Percentiles rank a stretch among this genome's conserved stretches.
Conservation (phyloP, 1,140 invertebrate species). For the Limonius californicus region DNA sequence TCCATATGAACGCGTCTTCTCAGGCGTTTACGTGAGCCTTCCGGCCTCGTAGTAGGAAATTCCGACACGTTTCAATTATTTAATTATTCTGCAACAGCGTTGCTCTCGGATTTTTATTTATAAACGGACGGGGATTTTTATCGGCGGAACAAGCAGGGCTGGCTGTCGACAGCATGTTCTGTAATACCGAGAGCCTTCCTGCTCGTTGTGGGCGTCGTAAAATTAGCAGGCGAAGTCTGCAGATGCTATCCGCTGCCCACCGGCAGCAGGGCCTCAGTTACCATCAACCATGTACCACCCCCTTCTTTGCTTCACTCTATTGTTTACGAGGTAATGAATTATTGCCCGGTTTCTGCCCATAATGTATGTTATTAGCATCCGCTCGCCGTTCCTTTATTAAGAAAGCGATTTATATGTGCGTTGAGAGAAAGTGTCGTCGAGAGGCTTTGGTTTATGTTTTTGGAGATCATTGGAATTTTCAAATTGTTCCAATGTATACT, state of each 20-base stretch:
- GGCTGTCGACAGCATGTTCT: constrained; percentile 10
- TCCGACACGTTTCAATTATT: background rate
- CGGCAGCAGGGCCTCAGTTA: constrained; percentile 10
- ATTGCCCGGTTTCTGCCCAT: background rate
- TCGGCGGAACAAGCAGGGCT: background rate
- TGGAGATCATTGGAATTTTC: no score
- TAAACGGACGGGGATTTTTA: no score
- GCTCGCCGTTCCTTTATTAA: background rate
- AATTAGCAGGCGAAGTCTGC: constrained; percentile 12
- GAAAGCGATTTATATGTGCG: background rate
- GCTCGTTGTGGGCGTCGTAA: background rate
- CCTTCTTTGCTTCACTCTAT: constrained; percentile 12
- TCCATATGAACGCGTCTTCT: no score
- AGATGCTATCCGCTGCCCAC: constrained; percentile 14
- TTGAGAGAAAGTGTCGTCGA: no score
- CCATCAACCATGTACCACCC: constrained; percentile 8
- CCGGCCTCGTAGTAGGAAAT: no score
- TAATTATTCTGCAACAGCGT: background rate
- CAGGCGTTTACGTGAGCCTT: no score
- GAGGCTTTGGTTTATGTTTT: no score
- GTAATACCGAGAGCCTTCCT: constrained; percentile 1
- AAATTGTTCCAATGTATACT: no score
- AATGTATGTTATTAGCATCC: constrained; percentile 1
- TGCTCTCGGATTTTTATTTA: background rate
- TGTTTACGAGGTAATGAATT: constrained; percentile 13